Percentiles rank a stretch among this genome's conserved stretches.
Conservation (phyloP, 1,140 invertebrate genomes). For the Conopomorpha cramerella region DNA sequence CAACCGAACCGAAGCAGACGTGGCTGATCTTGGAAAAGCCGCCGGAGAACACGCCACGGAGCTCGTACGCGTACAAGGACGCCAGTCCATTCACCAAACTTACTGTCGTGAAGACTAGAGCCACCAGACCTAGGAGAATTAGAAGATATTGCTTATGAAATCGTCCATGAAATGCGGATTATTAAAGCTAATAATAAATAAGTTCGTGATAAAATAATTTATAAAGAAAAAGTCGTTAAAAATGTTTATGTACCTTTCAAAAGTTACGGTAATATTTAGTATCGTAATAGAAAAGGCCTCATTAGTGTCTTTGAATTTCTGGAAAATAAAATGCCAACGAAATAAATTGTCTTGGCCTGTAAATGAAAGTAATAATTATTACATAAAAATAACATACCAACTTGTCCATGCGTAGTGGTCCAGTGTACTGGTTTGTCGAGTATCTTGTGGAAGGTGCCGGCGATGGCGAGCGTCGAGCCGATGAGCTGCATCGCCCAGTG, state of each 20-base stretch:
- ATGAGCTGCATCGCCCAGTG: conserved; percentile 28
- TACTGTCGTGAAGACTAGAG: conserved; percentile 23
- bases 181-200: no score
- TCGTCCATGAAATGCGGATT: no score
- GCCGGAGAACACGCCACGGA: conserved; percentile 16
- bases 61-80: conserved; percentile 28
- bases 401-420: conserved; percentile 26
- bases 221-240: no score
- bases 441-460: conserved; percentile 31
- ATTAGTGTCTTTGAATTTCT: no score
- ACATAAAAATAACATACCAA: conserved; percentile 22
- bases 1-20: conserved; percentile 26
- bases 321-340: no score
- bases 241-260: no score
- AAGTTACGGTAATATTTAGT: no score
- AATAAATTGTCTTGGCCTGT: no score
- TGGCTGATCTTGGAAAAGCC: conserved; percentile 28
- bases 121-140: conserved; percentile 20
- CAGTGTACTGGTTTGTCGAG: conserved; percentile 21
- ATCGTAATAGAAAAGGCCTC: no score
- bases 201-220: no score
- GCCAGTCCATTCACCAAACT: conserved; percentile 25
- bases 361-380: no score
- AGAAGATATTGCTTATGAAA: no score
- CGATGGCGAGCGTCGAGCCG: conserved; percentile 27